phyloP scores from a whole-genome alignment of 2,113 vertebrate genomes.

The Percina caprodes region DNA sequence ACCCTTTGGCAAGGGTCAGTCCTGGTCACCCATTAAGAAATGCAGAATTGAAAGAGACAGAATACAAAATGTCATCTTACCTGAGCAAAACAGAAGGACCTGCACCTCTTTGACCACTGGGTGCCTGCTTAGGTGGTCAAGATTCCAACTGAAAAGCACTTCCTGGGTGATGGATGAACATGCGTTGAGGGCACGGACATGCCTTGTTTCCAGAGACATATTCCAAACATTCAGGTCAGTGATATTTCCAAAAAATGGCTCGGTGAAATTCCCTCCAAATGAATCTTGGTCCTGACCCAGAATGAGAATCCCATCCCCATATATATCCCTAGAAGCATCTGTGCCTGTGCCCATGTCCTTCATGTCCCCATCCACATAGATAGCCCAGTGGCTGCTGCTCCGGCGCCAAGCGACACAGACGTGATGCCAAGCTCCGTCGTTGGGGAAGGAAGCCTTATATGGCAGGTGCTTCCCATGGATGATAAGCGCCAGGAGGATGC shows the following conservation, averaged over 20 bases:
- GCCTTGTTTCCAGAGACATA: constrained; percentile 68
- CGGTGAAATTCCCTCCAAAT: constrained; percentile 90
- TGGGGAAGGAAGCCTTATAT: constrained; percentile 85
- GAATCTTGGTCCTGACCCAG: constrained; percentile 94
- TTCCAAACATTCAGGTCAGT: constrained; percentile 89
- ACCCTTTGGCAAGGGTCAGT: background rate
- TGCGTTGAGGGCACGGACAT: constrained; percentile 80
- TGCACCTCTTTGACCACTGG: constrained; percentile 70
- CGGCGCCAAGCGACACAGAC: constrained; percentile 88
- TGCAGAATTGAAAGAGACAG: background rate
- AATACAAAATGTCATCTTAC: constrained; percentile 62
- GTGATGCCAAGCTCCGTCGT: constrained; percentile 89
- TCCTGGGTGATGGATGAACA: constrained; percentile 74
- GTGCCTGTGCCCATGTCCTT: constrained; percentile 74
- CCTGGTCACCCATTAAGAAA: background rate
- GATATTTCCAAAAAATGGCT: constrained; percentile 92
- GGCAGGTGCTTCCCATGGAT: constrained; percentile 89
- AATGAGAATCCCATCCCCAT: constrained; percentile 86
- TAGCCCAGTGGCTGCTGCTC: constrained; percentile 80
- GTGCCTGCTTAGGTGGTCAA: constrained; percentile 72
- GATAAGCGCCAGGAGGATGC: constrained; percentile 86
- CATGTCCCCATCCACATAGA: constrained; percentile 85
- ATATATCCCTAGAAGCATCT: constrained; percentile 80
- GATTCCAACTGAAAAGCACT: constrained; percentile 85
- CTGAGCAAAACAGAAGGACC: constrained; percentile 83